Percentiles rank a stretch among this genome's conserved stretches.
These are phyloP conservation scores for Pantherophis vulpinus DNA, from an alignment of 2,797 vertebrate genomes.

Conservation along the genomic window DNA sequence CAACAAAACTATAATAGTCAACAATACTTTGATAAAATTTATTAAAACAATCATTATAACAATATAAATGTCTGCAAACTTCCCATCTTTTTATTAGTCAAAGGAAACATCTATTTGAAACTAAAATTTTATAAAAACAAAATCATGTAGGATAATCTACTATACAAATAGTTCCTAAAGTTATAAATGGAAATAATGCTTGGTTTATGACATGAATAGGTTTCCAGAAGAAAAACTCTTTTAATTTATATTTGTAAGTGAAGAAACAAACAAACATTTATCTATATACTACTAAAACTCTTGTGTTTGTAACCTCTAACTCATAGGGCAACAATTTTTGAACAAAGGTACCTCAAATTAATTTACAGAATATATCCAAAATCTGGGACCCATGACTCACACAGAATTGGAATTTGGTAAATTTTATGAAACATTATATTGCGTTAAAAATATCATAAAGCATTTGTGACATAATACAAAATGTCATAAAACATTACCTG, in stretches of 20 bases:
- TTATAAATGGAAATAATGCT: background rate
- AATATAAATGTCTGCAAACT: background rate
- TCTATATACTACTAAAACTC: background rate
- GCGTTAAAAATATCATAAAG: background rate
- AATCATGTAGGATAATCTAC: background rate
- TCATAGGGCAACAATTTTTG: background rate
- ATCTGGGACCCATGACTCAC: background rate
- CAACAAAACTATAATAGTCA: background rate
- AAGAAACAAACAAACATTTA: background rate
- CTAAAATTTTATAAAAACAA: background rate
- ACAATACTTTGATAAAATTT: background rate
- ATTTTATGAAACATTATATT: background rate
- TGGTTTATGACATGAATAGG: background rate
- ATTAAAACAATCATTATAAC: background rate
- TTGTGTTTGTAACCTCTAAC: background rate
- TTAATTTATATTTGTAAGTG: background rate
- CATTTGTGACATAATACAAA: background rate
- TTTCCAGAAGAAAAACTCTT: background rate
- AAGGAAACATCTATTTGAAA: slow-evolving; percentile 5
- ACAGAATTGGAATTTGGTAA: background rate
- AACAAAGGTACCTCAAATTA: background rate
- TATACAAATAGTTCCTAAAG: background rate
- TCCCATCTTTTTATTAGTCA: slow-evolving; percentile 18
- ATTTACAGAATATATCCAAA: background rate
- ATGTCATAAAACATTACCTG: background rate